phyloP scores from a whole-genome alignment of 2,797 vertebrate species.

The Xyrichtys novacula region DNA sequence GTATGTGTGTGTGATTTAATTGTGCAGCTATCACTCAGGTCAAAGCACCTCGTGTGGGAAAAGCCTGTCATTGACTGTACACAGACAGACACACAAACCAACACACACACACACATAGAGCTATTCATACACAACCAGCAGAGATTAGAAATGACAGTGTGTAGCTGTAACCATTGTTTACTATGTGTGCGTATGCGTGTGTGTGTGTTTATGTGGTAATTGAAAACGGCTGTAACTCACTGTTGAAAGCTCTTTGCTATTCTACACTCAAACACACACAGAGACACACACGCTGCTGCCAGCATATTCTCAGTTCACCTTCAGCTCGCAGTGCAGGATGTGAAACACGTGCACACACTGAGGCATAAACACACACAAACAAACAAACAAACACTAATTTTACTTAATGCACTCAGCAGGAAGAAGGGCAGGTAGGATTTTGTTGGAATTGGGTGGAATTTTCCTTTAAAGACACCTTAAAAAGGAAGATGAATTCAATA shows the following conservation, averaged over 20 bases:
- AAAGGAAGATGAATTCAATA: conserved; percentile 17
- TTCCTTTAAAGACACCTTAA: conserved; percentile 27
- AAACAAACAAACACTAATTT: conserved; percentile 3
- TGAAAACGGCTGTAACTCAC: background rate
- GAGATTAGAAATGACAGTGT: conserved; percentile 23
- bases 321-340: conserved; percentile 8
- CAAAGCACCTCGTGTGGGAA: background rate
- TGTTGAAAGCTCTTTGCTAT: conserved; percentile 34
- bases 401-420: background rate
- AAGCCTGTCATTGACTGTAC: background rate
- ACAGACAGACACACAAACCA: background rate
- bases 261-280: no score
- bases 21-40: no score
- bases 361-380: background rate
- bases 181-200: background rate
- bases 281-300: conserved; percentile 11
- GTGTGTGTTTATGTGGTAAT: background rate
- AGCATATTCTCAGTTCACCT: conserved; percentile 41
- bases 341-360: background rate
- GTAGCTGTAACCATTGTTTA: conserved; percentile 30
- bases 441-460: conserved; percentile 2
- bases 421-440: background rate
- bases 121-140: conserved; percentile 1
- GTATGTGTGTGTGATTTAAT: background rate
- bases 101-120: conserved; percentile 6